Base-by-base conservation (phyloP, 2,888 invertebrate species). In the Caenorhabditis angaria region DNA sequence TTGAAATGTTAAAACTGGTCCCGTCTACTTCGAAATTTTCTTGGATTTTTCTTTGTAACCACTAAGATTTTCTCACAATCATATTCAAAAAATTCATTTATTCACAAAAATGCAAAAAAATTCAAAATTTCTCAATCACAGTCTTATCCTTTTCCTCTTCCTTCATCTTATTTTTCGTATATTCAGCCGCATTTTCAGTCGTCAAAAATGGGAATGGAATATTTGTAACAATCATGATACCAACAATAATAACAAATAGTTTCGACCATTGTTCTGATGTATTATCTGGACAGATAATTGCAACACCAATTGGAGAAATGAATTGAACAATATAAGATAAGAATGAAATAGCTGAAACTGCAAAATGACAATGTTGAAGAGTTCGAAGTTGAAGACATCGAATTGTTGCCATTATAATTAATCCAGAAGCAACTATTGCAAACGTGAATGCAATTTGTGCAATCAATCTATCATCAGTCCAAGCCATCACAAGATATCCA, bases 331-430 rank as follows among this genome's bases (percentile, higher is more conserved):
- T 50, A 22, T 24, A 50, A 22, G 50, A 20, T 20, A 24, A 8
- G 22, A 50, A 50, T 20, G 50, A 50, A 8, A 22, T 50, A 8
- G 12, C 22, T 8, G 50, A 5, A 14, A 48, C 48, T 6, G 48
- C 48, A 18, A 48, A 48, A 10, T 32, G 32, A 32, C 32, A 32
- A 10, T 32, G 32, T 32, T 32, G 32, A 32, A 32, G 32, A 10
- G 32, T 32, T 32, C 32, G 32, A 32, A 80, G 24, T 54, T 77
- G 77, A 28, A 74, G 61, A 53, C 72, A 73, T 57, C 73, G 70
- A 48, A 77, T 65, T 5, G 74, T 76, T 50, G 80, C 80, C 58
- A 82, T 77, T 18, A 72, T 66, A 28, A 80, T 82, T 35, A 80
- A 35, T 2, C 78, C 82, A 10, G 71, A 73, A 24, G 76, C 70